Conservation (phyloP, 2,113 vertebrate genomes). For the Asarcornis scutulata region DNA sequence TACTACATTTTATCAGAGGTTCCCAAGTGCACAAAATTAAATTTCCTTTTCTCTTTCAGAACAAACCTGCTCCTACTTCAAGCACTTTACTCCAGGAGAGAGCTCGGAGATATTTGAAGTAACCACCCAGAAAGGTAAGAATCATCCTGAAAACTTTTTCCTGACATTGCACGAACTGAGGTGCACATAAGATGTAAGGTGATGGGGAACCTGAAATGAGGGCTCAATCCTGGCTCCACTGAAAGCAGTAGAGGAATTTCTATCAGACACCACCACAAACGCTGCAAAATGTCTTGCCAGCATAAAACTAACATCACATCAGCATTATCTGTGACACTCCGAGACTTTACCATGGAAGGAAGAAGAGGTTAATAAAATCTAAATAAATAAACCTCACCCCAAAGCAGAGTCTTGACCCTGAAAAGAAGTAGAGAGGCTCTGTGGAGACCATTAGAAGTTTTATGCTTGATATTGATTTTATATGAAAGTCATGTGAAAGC, state of each 20-base stretch:
- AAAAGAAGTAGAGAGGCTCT: neutral
- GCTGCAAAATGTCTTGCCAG: neutral
- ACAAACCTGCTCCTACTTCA: constrained; percentile 93
- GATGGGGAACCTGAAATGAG: neutral
- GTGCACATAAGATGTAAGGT: neutral
- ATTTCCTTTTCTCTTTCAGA: constrained; percentile 73
- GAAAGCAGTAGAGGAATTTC: neutral
- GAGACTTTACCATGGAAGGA: neutral
- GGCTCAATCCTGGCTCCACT: neutral
- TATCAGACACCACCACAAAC: neutral
- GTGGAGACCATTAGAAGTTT: neutral
- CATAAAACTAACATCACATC: neutral
- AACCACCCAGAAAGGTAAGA: constrained; percentile 93
- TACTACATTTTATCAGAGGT: neutral
- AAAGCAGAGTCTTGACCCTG: neutral
- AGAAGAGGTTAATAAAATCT: neutral
- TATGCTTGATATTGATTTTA: neutral
- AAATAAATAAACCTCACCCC: constrained; percentile 1
- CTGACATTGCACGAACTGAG: neutral
- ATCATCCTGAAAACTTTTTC: neutral
- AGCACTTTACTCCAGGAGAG: constrained; percentile 90
- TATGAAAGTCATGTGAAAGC: neutral
- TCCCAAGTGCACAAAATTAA: neutral
- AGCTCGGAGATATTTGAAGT: constrained; percentile 90
- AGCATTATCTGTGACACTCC: accelerated